Conservation (phyloP, 2,888 invertebrate genomes). For the Drosophila prolongata region DNA sequence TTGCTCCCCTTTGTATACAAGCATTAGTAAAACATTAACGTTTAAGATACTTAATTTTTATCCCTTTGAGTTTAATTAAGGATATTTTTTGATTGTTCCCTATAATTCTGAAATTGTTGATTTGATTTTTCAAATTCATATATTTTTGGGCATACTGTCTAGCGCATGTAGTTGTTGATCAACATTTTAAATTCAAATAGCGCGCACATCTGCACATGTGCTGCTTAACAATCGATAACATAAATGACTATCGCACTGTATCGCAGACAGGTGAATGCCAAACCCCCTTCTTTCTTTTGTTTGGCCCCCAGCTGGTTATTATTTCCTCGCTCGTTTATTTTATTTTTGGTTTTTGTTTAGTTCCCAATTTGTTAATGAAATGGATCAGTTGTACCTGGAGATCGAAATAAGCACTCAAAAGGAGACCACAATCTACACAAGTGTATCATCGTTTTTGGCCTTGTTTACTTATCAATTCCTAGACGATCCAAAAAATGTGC, state of each 20-base stretch:
- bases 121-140: no score
- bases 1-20: no score
- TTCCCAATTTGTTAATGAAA: slow-evolving; percentile 44
- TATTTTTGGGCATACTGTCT: no score
- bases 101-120: no score
- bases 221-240: slow-evolving; percentile 1
- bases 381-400: slow-evolving; percentile 83
- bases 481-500: slow-evolving; percentile 84
- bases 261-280: not conserved
- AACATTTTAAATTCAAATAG: slow-evolving; percentile 1
- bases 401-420: slow-evolving; percentile 77
- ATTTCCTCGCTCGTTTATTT: slow-evolving; percentile 29
- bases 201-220: not conserved
- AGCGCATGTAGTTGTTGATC: not conserved
- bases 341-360: slow-evolving; percentile 31
- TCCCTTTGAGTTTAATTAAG: no score
- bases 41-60: no score
- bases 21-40: not conserved
- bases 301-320: slow-evolving; percentile 30
- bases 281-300: slow-evolving; percentile 8
- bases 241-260: not conserved
- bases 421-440: slow-evolving; percentile 83
- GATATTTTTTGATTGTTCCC: no score
- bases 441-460: slow-evolving; percentile 88
- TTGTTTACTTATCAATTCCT: slow-evolving; percentile 88